These are phyloP conservation scores for Odontothrips loti DNA, from an alignment of 2,888 invertebrate species.

Conservation along the genomic window DNA sequence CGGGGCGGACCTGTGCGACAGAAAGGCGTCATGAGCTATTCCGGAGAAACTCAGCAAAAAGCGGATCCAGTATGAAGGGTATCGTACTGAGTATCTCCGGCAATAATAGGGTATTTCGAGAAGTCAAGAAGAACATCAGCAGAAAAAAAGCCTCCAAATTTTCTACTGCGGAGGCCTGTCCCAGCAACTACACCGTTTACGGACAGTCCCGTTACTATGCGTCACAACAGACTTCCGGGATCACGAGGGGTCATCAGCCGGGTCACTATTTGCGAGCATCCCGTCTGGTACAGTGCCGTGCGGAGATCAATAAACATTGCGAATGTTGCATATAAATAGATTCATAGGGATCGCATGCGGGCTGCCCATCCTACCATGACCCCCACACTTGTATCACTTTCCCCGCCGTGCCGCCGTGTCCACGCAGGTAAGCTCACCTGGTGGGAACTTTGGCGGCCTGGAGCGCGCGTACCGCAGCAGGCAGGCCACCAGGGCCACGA, in stretches of 20 bases:
- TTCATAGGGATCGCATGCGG: background rate
- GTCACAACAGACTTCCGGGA: background rate
- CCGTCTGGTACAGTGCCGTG: background rate
- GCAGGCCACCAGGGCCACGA: slow-evolving; percentile 5
- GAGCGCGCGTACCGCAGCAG: background rate
- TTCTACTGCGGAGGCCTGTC: too few species aligned
- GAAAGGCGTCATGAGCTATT: background rate
- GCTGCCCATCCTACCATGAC: too few species aligned
- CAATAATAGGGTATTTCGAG: too few species aligned
- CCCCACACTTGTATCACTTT: too few species aligned
- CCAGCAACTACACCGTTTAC: too few species aligned
- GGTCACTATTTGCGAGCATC: background rate
- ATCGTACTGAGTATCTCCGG: too few species aligned
- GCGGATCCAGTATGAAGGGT: background rate
- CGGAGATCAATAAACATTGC: background rate
- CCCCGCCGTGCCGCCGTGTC: too few species aligned
- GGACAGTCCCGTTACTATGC: too few species aligned
- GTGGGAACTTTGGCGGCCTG: background rate
- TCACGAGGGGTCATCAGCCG: background rate
- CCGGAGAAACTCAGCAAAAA: background rate
- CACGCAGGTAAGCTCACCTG: background rate
- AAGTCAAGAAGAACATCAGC: too few species aligned
- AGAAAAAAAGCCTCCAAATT: too few species aligned
- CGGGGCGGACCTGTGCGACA: slow-evolving; percentile 55
- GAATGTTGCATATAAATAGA: background rate